phyloP scores from a whole-genome alignment of 1,140 invertebrate species.

The Drosophila insularis region DNA sequence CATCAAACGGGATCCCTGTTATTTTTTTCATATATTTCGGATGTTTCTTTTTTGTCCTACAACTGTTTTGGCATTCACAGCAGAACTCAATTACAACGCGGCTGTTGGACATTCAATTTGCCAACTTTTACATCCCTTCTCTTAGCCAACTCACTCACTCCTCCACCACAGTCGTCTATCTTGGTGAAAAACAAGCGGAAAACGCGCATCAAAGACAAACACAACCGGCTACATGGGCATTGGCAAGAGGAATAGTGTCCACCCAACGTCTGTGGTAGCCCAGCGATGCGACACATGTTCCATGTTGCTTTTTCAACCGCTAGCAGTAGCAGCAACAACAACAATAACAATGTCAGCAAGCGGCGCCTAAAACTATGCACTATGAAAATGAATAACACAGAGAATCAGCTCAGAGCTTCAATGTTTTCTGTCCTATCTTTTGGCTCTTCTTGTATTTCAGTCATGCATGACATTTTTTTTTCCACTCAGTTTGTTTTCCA shows the following conservation, averaged over 20 bases:
- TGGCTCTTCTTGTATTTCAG: slow-evolving; percentile 66
- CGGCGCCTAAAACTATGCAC: slow-evolving; percentile 56
- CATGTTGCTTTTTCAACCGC: slow-evolving; percentile 22
- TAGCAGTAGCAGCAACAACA: slow-evolving; percentile 24
- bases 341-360: slow-evolving; percentile 29
- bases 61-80: slow-evolving; percentile 45
- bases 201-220: slow-evolving; percentile 56
- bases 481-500: slow-evolving; percentile 55
- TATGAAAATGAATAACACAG: slow-evolving; percentile 48
- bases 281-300: slow-evolving; percentile 31
- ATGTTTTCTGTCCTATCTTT: neutral
- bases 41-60: slow-evolving; percentile 6
- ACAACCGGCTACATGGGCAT: slow-evolving; percentile 18
- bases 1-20: slow-evolving; percentile 27
- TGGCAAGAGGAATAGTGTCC: slow-evolving; percentile 37
- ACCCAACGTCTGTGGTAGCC: slow-evolving; percentile 17
- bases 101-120: slow-evolving; percentile 47
- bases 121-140: neutral
- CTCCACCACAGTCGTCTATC: neutral
- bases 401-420: slow-evolving; percentile 10
- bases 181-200: slow-evolving; percentile 48
- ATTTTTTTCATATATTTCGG: slow-evolving; percentile 15
- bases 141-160: neutral
- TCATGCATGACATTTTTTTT: slow-evolving; percentile 74
- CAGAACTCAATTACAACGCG: slow-evolving; percentile 53